Conservation (phyloP, 2,888 invertebrate species). For the Alloplasta piceator region DNA sequence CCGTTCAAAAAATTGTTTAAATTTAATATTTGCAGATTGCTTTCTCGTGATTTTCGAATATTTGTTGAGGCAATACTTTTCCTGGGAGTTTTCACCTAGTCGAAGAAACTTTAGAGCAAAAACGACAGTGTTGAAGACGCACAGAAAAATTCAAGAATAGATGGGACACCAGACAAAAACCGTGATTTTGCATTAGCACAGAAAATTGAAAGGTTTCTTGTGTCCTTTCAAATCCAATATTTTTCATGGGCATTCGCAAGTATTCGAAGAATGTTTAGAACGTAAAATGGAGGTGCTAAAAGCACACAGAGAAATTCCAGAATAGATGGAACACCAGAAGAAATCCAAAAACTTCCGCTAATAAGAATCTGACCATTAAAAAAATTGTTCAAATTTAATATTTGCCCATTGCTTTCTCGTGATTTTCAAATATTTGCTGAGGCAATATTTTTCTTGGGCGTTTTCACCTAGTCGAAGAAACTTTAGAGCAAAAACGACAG, state of each 20-base stretch:
- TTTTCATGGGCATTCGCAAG: slow-evolving; percentile 61
- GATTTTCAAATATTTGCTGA: neutral
- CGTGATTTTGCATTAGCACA: too few species aligned
- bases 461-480: slow-evolving; percentile 61
- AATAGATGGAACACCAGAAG: too few species aligned
- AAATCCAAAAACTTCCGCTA: too few species aligned
- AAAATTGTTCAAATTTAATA: neutral
- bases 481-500: slow-evolving; percentile 50
- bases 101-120: slow-evolving; percentile 58
- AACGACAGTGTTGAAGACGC: too few species aligned
- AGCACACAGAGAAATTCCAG: too few species aligned
- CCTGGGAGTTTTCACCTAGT: slow-evolving; percentile 62
- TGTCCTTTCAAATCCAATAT: slow-evolving; percentile 44
- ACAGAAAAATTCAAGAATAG: too few species aligned
- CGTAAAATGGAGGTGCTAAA: too few species aligned
- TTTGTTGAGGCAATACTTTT: slow-evolving; percentile 24
- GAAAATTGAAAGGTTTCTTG: slow-evolving; percentile 19
- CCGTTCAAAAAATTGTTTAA: neutral
- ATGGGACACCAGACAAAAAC: too few species aligned
- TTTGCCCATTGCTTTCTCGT: neutral
- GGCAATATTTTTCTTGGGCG: slow-evolving; percentile 56
- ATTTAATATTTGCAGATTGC: neutral
- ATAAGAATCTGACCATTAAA: too few species aligned
- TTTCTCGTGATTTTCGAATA: neutral
- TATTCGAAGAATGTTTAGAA: slow-evolving; percentile 60